Evolutionary conservation across 2,888 invertebrate species (phyloP), one percentile per base, ranked within the genome.

Genomic region (Amaurobius ferox): DNA sequence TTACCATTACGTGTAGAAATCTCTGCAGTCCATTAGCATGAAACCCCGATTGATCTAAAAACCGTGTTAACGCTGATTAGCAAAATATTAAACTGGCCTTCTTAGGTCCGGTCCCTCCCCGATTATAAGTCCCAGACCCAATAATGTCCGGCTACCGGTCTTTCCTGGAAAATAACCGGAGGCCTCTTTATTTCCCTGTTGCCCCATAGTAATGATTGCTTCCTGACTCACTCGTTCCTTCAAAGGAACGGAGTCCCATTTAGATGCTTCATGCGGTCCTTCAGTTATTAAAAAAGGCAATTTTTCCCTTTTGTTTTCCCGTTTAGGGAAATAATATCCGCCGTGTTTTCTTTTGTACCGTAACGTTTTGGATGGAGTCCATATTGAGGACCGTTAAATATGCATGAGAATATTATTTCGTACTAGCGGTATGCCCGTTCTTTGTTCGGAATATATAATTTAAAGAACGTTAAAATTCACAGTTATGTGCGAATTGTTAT

Each of bases 161-260:
- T 28, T 30, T 79, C 29, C 76, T 29, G 66, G 77, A 85, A 83
- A 85, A 85, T 85, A 85, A 76, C 81, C 29, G 48, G 62, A 29
- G 39, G 71, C 72, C 35, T 35, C 62, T 85, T 77, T 72, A 85
- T 85, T 85, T 85, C 83, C 83, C 83, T 48, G 77, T 77, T 77
- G 83, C 67, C 77, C 83, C 77, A 85, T 85, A 77, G 83, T 77
- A 85, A 85, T 85, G 83, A 85, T 85, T 85, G 55, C 68, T 74
- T 39, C 73, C 55, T 23, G 5, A 23, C 23, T 55, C 23, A 2
- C 55, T 19, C 23, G 55, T 11, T 23, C 55, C 23, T 55, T 55
- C 23, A 68, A 68, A 55, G 67, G 80, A 67, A 44, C n/a, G n/a
- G n/a, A n/a, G n/a, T 61, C 74, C 74, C 74, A 81, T 81, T 81